A percentile compares a stretch with the other conserved stretches of the same genome.
phyloP scores from a whole-genome alignment of 2,797 vertebrate genomes.

The Sebastes goodei region DNA sequence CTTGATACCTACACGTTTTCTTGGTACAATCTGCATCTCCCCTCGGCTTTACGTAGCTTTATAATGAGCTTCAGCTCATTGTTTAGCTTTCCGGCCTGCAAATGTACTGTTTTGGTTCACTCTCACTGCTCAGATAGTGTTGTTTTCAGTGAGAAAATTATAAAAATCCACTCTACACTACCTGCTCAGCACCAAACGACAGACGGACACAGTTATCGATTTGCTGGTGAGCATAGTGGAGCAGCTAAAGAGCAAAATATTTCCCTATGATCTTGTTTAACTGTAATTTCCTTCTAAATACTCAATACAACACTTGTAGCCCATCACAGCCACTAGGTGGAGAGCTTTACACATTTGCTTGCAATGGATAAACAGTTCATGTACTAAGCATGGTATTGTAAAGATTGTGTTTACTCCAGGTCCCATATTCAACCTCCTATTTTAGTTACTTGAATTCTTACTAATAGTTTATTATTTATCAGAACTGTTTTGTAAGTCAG shows the following conservation, averaged over 20 bases:
- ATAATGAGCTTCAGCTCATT: not conserved
- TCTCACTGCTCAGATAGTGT: not conserved
- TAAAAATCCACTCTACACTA: not conserved
- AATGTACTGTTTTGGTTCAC: not conserved
- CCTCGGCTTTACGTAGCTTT: not conserved
- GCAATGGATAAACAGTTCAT: not conserved
- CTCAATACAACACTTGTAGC: not conserved
- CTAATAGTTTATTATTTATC: too few relatives aligned
- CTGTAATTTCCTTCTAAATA: not conserved
- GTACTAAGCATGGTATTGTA: too few relatives aligned
- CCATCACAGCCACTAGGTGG: slow-evolving; percentile 36
- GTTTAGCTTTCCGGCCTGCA: not conserved
- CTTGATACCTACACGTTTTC: not conserved
- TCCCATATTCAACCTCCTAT: not conserved
- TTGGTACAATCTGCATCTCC: not conserved
- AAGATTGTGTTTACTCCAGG: not conserved
- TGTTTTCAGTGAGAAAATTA: not conserved
- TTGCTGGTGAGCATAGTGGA: not conserved
- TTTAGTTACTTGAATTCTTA: not conserved
- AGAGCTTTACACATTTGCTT: not conserved
- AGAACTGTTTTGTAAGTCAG: not conserved
- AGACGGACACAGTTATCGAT: not conserved
- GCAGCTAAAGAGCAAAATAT: not conserved
- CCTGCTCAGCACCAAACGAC: not conserved
- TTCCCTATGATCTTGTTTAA: not conserved